Percentiles rank a stretch among this genome's conserved stretches.
These are phyloP conservation scores for Tricholauxania praeusta DNA, from an alignment of 2,888 invertebrate species.

Conservation along the genomic window DNA sequence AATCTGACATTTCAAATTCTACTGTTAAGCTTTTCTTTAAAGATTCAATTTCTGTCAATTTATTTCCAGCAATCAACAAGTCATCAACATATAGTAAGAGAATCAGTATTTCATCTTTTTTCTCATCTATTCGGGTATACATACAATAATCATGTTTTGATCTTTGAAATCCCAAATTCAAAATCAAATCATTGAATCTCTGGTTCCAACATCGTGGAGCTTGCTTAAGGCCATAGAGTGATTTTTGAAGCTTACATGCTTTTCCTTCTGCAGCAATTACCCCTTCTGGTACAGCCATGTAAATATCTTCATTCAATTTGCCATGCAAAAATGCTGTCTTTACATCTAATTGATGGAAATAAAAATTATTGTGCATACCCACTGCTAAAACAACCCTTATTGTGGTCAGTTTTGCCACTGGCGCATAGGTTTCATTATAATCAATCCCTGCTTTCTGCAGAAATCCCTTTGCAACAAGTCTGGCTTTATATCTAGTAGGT, in stretches of 20 bases:
- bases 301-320: no score
- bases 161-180: no score
- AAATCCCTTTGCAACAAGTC: slow-evolving; percentile 39
- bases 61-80: slow-evolving; percentile 23
- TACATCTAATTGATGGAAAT: slow-evolving; percentile 34
- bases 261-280: no score
- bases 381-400: slow-evolving; percentile 37
- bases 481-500: slow-evolving; percentile 29
- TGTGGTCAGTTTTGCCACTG: slow-evolving; percentile 40
- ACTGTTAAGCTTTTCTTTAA: slow-evolving; percentile 3
- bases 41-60: slow-evolving; percentile 16
- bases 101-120: background rate
- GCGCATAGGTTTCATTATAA: slow-evolving; percentile 36
- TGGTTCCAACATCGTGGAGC: no score
- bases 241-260: background rate
- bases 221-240: background rate
- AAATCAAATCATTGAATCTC: no score
- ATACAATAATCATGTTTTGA: no score
- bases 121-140: no score
- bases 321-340: background rate
- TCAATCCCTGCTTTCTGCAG: slow-evolving; percentile 38
- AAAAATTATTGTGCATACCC: slow-evolving; percentile 15
- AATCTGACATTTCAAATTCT: slow-evolving; percentile 35
- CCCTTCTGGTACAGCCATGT: no score
- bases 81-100: slow-evolving; percentile 38